Conservation (phyloP, 2,888 invertebrate species). For the Calameuta filiformis region DNA sequence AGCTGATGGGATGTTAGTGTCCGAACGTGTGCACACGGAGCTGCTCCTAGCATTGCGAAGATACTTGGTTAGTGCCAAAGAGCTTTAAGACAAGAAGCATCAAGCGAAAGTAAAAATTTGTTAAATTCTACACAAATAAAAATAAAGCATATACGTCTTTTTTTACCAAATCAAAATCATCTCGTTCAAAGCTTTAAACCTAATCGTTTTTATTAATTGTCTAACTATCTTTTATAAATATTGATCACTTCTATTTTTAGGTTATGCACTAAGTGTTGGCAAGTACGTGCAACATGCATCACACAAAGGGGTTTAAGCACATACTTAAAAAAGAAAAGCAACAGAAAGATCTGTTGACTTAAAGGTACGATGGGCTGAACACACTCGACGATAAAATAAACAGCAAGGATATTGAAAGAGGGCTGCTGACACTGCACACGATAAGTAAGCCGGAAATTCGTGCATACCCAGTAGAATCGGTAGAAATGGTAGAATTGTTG, state of each 20-base stretch:
- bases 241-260: neutral
- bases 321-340: neutral
- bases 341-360: neutral
- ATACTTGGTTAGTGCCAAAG: constrained; percentile 28
- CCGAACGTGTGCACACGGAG: constrained; percentile 61
- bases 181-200: neutral
- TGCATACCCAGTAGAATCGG: constrained; percentile 64
- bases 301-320: neutral
- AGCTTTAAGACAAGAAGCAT: constrained; percentile 16
- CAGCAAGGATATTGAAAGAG: neutral
- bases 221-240: neutral
- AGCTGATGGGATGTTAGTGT: constrained; percentile 65
- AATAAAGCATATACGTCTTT: neutral
- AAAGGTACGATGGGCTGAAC: neutral
- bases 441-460: constrained; percentile 7
- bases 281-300: neutral
- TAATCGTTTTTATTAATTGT: neutral
- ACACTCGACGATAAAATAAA: neutral
- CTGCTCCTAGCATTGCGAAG: constrained; percentile 56
- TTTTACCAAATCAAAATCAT: neutral
- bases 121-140: neutral
- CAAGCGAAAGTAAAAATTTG: neutral
- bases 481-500: constrained; percentile 64
- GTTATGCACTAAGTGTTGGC: neutral
- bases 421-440: neutral